Base-by-base conservation (phyloP, 2,888 invertebrate species). In the Lamellibrachia columna region DNA sequence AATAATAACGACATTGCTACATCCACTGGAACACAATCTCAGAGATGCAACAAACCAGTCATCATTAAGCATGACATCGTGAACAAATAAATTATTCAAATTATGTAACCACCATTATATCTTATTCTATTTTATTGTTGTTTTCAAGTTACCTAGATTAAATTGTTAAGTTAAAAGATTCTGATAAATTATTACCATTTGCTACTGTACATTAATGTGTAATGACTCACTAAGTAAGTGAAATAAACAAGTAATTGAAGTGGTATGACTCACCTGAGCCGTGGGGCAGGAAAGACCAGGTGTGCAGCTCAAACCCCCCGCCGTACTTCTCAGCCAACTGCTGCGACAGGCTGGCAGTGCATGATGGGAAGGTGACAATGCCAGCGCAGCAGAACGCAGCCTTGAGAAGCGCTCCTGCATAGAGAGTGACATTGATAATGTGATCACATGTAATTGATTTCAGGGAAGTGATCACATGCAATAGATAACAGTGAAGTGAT, bases 231-330 rank as follows among this genome's bases (percentile, higher is more conserved):
- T 55, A 55, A 55, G 9, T 9, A 55, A 55, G 8, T 55, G 3
- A 55, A 55, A 9, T 55, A 55, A 55, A 9, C 55, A 55, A 55
- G 55, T 28, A 58, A 91, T 11, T 55, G 60, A 90, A 52, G 9
- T 15, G 15, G 40, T 40, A 52, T 53, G 40, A 7, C 53, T 15
- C 40, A 96, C 97, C 97, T 93, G 97, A 97, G 11, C 97, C 97
- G 93, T 96, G 96, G 0, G 97, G 97, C 55, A 97, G 95, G 92
- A 96, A 95, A 7, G 97, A 97, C 97, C 97, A 97, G 40, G 96
- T 95, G 92, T 96, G 95, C 90, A 97, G 93, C 94, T 97, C 96
- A 94, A 97, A 96, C 4, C 97, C 97, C 28, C 96, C 96, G 11
- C 95, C 95, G 94, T 96, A 96, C 60, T 95, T 95, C 0, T 94